Base-by-base conservation (phyloP, 1,140 invertebrate genomes). In the Rhopalosiphum padi region DNA sequence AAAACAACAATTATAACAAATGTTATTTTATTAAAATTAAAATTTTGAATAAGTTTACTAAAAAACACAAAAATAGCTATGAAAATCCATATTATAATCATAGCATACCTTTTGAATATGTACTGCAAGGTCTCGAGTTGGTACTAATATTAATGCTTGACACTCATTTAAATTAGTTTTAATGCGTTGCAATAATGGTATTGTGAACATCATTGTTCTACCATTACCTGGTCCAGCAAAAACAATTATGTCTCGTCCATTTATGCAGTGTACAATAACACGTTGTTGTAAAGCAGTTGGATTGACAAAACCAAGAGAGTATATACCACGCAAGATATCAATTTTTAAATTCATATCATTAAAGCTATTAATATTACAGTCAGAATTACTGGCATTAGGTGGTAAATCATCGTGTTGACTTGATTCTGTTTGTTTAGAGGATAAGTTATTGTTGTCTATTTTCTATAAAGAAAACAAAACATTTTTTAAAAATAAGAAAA, bases 221-320 rank as follows among this genome's bases (percentile, higher is more conserved):
- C 99, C 99, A 95, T 99, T 99, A 95, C 98, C 97, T 95, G 99
- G 99, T 96, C 99, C 98, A 94, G 99, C 99, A 96, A 99, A 99
- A 95, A 99, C 99, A 96, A 99, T 99, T 55, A 99, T 99, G 96
- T 99, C 99, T 95, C 97, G 97, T 88, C 98, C 98, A 96, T 97
- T 97, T 94, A 99, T 98, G 96, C 99, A 99, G 83, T 99, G 99
- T 95, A 99, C 97, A 95, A 99, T 99, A 94, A 99, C 99, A 95
- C 99, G 97, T 95, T 99, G 99, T 95, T 99, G 99, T 96, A 99
- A 99, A 94, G 99, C 99, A 30, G 99, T 99, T 94, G 99, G 99
- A 95, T 99, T 99, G 95, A 99, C 99, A 96, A 99, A 99, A 97
- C 99, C 99, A 96, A 99, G 99, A 94, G 98, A 98, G 96, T 99